Conservation (phyloP, 2,888 invertebrate genomes). For the Apodemia duryi region DNA sequence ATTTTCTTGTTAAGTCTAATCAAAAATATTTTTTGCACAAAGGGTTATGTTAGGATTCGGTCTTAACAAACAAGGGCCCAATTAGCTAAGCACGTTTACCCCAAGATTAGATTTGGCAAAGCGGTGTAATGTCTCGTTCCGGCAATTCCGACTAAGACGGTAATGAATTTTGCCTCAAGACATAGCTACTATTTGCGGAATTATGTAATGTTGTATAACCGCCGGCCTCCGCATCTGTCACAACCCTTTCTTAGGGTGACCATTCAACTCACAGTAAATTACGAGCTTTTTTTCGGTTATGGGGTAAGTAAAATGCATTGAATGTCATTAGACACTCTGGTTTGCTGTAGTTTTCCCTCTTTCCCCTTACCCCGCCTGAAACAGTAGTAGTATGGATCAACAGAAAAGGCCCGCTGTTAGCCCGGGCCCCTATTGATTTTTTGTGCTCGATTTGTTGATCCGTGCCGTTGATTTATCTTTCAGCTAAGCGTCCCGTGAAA, state of each 20-base stretch:
- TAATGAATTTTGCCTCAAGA: slow-evolving; percentile 62
- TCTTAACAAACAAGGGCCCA: slow-evolving; percentile 36
- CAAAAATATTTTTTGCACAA: slow-evolving; percentile 3
- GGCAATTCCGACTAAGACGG: slow-evolving; percentile 31
- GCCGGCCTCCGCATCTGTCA: slow-evolving; percentile 45
- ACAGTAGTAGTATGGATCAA: no score
- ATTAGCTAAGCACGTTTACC: slow-evolving; percentile 35
- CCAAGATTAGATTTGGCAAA: slow-evolving; percentile 37
- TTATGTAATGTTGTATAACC: slow-evolving; percentile 25
- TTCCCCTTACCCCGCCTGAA: no score
- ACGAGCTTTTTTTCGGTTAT: no score
- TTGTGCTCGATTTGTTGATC: no score
- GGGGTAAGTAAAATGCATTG: no score
- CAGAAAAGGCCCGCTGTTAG: no score
- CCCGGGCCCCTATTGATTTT: no score
- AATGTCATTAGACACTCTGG: no score
- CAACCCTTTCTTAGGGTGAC: slow-evolving; percentile 49
- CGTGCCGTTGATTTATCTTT: no score
- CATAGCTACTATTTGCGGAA: slow-evolving; percentile 45
- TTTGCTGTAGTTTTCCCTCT: no score
- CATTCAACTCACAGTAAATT: slow-evolving; percentile 16
- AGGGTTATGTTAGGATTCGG: not conserved
- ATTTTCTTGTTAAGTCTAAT: not conserved
- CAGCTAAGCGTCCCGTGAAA: no score
- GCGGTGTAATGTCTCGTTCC: slow-evolving; percentile 32